A percentile compares a stretch with the other conserved stretches of the same genome.
These are phyloP conservation scores for Ptychobarbus kaznakovi DNA, from an alignment of 2,797 vertebrate genomes.

Conservation along the genomic window DNA sequence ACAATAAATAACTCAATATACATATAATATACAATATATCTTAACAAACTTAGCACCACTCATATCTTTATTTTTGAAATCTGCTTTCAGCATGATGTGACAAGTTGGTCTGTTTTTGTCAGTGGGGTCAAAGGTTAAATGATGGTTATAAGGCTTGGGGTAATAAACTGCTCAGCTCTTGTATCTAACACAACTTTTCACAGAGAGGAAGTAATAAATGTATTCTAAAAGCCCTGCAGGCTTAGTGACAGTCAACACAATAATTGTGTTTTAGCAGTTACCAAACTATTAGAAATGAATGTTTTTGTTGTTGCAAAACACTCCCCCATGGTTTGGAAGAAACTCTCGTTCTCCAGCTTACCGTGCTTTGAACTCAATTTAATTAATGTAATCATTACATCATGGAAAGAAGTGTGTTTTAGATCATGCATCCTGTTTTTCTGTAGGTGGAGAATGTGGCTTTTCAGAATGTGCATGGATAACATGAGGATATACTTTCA, in stretches of 20 bases:
- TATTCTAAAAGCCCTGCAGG: not conserved
- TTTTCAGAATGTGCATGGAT: slow-evolving; percentile 1
- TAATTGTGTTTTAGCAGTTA: not conserved
- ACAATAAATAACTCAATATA: too few relatives aligned
- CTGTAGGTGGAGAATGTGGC: not conserved
- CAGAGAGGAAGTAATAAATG: not conserved
- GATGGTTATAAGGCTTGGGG: slow-evolving; percentile 2
- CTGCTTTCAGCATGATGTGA: slow-evolving; percentile 13
- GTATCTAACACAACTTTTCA: not conserved
- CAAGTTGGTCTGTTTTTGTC: slow-evolving; percentile 28
- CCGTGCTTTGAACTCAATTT: not conserved
- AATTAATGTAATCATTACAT: not conserved
- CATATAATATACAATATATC: too few relatives aligned
- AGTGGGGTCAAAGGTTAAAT: slow-evolving; percentile 41
- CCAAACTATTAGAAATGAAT: too few relatives aligned
- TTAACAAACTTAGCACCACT: not conserved
- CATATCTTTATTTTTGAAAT: not conserved
- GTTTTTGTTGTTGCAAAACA: not conserved
- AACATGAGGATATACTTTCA: not conserved
- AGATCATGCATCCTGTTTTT: not conserved
- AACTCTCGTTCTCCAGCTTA: not conserved
- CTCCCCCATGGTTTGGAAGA: not conserved
- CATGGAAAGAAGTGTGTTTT: not conserved
- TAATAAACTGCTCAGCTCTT: not conserved
- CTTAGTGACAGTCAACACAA: not conserved